These are phyloP conservation scores for Stichodactyla mertensii DNA, from an alignment of 64 coral and sea anemone species.

Conservation along the genomic window DNA sequence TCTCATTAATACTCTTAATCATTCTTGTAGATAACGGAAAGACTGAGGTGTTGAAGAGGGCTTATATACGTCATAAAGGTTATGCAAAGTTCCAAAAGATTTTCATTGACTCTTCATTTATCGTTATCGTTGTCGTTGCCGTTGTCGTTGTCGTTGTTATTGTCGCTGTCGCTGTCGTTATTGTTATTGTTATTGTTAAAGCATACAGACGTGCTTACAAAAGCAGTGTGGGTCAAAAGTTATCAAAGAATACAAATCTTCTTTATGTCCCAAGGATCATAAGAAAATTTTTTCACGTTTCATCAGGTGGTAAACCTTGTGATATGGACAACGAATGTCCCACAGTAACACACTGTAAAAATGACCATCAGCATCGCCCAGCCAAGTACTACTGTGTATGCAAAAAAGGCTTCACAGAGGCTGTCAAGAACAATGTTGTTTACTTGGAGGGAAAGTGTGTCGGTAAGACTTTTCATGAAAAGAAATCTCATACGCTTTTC, in stretches of 20 bases:
- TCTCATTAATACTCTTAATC: not conserved
- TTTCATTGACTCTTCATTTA: too few species aligned
- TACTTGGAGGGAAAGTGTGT: not conserved
- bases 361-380: not conserved
- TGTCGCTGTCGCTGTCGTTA: too few species aligned
- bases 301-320: slow-evolving; percentile 1
- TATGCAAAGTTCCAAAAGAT: too few species aligned
- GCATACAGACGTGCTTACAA: too few species aligned
- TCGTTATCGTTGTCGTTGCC: too few species aligned
- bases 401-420: not conserved
- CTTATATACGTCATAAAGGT: slow-evolving; percentile 5
- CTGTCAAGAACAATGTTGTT: not conserved
- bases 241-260: too few species aligned
- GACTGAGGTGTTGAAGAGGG: slow-evolving; percentile 8
- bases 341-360: not conserved
- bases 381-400: slow-evolving; percentile 14
- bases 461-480: not conserved
- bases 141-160: too few species aligned
- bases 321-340: slow-evolving; percentile 19
- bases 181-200: too few species aligned
- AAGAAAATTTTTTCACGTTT: not conserved
- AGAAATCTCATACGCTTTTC: too few species aligned
- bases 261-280: not conserved
- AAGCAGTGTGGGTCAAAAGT: too few species aligned
- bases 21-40: slow-evolving; percentile 9